A percentile compares a stretch with the other conserved stretches of the same genome.
Evolutionary conservation across 2,797 vertebrate species (phyloP).

Genomic region (Coregonus ussuriensis): DNA sequence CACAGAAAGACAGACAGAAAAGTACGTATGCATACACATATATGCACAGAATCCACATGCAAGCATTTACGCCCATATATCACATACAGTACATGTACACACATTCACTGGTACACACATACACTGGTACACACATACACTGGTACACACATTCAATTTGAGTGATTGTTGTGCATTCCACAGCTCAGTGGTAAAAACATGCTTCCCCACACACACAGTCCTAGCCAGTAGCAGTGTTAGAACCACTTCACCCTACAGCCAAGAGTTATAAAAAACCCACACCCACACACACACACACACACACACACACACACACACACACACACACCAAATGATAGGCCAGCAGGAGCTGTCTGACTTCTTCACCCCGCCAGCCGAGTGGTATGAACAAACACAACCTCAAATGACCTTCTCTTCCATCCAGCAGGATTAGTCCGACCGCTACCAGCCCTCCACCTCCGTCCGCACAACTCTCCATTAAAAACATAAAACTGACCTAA

Average conservation of each 20-base stretch:
- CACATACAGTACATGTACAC: too few species aligned
- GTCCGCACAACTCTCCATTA: conserved; percentile 1
- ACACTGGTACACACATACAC: not conserved
- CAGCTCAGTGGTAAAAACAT: conserved; percentile 33
- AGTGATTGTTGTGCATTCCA: conserved; percentile 23
- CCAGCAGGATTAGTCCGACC: conserved; percentile 63
- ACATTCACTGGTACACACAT: too few species aligned
- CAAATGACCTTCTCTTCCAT: conserved; percentile 69
- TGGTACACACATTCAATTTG: not conserved
- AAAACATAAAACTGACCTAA: not conserved
- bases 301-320: not conserved
- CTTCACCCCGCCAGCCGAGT: conserved; percentile 65
- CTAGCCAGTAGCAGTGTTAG: conserved; percentile 12
- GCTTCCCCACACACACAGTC: conserved; percentile 22
- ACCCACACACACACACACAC: too few species aligned
- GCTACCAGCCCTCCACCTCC: conserved; percentile 10
- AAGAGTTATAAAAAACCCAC: conserved; percentile 42
- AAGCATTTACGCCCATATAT: too few species aligned
- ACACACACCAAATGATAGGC: conserved; percentile 63
- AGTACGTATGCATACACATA: too few species aligned
- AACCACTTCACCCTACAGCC: conserved; percentile 24
- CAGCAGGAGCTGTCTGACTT: conserved; percentile 66
- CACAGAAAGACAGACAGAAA: not conserved
- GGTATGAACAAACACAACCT: conserved; percentile 73
- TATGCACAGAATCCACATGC: too few species aligned